phyloP scores from a whole-genome alignment of 1,140 invertebrate species.

The Goniozus legneri region DNA sequence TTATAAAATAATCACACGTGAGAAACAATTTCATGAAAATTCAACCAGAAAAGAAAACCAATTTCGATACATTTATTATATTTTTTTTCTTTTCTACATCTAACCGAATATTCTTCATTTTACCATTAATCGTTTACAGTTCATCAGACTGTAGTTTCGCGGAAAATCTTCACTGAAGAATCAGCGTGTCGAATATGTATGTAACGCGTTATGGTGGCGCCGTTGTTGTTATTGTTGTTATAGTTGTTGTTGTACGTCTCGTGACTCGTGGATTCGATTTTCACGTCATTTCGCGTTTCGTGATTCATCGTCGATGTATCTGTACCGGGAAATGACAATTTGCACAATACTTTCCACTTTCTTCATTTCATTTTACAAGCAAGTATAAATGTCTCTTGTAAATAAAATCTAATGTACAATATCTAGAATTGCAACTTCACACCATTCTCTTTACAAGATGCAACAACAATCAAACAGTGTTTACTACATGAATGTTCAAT shows the following conservation, averaged over 20 bases:
- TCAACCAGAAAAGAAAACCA: background rate
- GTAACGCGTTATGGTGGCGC: constrained; percentile 53
- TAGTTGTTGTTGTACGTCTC: constrained; percentile 26
- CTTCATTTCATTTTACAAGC: background rate
- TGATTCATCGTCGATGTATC: constrained; percentile 33
- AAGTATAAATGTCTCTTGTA: background rate
- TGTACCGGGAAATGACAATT: constrained; percentile 29
- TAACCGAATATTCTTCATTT: background rate
- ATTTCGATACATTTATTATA: background rate
- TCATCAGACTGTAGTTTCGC: constrained; percentile 56
- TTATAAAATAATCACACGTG: background rate
- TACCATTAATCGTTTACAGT: background rate
- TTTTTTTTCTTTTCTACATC: background rate
- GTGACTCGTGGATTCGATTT: constrained; percentile 23
- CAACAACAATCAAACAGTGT: background rate
- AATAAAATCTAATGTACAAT: background rate
- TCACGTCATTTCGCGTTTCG: constrained; percentile 21
- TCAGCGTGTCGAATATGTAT: constrained; percentile 55
- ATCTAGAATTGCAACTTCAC: no score
- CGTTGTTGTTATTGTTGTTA: constrained; percentile 31
- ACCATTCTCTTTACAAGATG: background rate
- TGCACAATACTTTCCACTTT: background rate
- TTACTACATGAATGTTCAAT: background rate
- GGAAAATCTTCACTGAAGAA: constrained; percentile 54
- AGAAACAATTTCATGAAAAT: background rate